Percentiles rank a stretch among this genome's conserved stretches.
Conservation (phyloP, 2,113 vertebrate genomes). For the Anhinga rufa region DNA sequence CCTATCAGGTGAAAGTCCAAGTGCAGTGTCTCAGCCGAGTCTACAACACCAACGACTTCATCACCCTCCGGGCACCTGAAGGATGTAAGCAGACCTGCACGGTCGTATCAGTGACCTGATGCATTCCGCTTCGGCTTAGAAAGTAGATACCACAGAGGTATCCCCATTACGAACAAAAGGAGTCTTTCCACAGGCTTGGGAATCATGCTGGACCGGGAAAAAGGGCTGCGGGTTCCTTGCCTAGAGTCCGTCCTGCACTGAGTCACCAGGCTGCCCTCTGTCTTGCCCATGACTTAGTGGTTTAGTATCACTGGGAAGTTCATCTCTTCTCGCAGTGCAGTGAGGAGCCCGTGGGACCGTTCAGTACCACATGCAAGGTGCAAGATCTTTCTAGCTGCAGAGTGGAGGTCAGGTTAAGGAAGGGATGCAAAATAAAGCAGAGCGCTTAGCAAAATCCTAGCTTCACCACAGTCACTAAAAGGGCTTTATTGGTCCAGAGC, state of each 20-base stretch:
- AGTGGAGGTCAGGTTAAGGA: not conserved
- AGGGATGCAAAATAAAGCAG: not conserved
- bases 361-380: not conserved
- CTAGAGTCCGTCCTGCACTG: not conserved
- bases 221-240: not conserved
- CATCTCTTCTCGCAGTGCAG: not conserved
- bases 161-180: accelerated
- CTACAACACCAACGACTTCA: conserved; percentile 88
- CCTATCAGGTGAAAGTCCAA: conserved; percentile 92
- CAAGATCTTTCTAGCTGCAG: not conserved
- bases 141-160: accelerated
- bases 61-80: conserved; percentile 88
- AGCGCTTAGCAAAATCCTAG: not conserved
- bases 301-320: not conserved
- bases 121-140: accelerated
- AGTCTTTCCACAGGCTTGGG: not conserved
- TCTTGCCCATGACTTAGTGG: not conserved
- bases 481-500: not conserved
- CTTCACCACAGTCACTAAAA: not conserved
- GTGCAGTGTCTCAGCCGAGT: conserved; percentile 88
- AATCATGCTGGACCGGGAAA: not conserved
- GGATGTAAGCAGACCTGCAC: conserved; percentile 81
- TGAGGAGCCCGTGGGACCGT: not conserved
- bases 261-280: not conserved
- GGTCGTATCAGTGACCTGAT: accelerated